Base-by-base conservation (phyloP, 2,113 vertebrate genomes). In the Rhabdomys dilectus region DNA sequence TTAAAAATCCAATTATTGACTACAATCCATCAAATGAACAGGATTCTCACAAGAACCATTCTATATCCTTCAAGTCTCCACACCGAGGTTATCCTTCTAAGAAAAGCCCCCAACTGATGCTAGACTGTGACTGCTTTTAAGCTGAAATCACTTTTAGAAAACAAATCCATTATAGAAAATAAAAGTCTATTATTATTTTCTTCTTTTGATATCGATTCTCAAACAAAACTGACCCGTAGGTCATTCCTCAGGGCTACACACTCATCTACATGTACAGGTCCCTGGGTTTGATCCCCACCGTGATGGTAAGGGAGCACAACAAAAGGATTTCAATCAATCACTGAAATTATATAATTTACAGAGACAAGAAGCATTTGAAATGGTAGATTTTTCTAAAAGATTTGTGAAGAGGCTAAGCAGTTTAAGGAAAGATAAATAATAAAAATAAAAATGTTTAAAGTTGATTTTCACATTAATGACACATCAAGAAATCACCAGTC, bases 121-220 rank as follows among this genome's bases (percentile, higher is more conserved):
- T 64, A 36, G 31, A 80, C 77, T 42, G 29, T 53, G 56, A 73
- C 45, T 75, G 76, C 22, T 84, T 94, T 92, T 45, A 93, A 70
- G 4, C 34, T 58, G 77, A 94, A 94, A 48, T 16, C 60, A 89
- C 68, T 94, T 96, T 95, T 56, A 39, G 60, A 94, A 81, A 78
- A 11, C 42, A 90, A 93, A 93, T 93, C 75, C 17, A 62, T 81
- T 89, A 89, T 31, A 24, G 31, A 80, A 62, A 92, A 91, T 51
- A 15, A 94, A 92, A 92, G 95, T 73, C 26, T 86, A n/a, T 62
- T 85, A 56, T 81, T 77, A 96, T 76, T 96, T 93, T 95, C 88
- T 84, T 77, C 91, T 76, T 94, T 76, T 93, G 45, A 94, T 96
- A 73, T 78, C 72, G 34, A 96, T 76, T 91, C 48, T 62, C 70